A percentile compares a stretch with the other conserved stretches of the same genome.
phyloP scores from a whole-genome alignment of 2,888 invertebrate genomes.

The Drosophila kambysellisi region DNA sequence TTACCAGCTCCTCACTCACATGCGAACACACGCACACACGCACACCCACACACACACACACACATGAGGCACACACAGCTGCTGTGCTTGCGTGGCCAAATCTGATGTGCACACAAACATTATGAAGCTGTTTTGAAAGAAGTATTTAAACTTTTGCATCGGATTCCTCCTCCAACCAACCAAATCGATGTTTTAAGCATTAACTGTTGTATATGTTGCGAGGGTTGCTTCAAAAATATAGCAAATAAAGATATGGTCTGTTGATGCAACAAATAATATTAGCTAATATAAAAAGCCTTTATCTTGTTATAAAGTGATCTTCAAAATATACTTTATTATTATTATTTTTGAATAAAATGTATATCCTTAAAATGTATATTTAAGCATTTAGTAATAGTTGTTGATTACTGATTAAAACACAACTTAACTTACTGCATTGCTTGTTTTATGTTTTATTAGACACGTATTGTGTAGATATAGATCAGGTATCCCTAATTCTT shows the following conservation, averaged over 20 bases:
- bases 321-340: not conserved
- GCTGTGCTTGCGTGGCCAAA: slow-evolving; percentile 46
- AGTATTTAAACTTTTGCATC: slow-evolving; percentile 71
- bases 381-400: not conserved
- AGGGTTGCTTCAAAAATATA: not conserved
- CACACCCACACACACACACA: slow-evolving; percentile 11
- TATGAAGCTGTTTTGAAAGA: slow-evolving; percentile 72
- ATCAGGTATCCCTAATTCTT: not conserved
- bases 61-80: not conserved
- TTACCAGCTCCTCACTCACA: not conserved
- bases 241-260: not conserved
- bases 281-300: not conserved
- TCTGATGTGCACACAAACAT: slow-evolving; percentile 69
- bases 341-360: not conserved
- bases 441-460: not conserved
- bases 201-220: slow-evolving; percentile 22
- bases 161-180: slow-evolving; percentile 34
- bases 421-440: too few species aligned
- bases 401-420: not conserved
- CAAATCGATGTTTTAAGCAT: slow-evolving; percentile 54
- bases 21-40: not conserved
- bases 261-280: not conserved
- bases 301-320: not conserved
- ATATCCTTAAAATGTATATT: not conserved
- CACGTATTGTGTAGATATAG: fast-evolving